Conservation (phyloP, 2,888 invertebrate genomes). For the Pediacus dermestoides region DNA sequence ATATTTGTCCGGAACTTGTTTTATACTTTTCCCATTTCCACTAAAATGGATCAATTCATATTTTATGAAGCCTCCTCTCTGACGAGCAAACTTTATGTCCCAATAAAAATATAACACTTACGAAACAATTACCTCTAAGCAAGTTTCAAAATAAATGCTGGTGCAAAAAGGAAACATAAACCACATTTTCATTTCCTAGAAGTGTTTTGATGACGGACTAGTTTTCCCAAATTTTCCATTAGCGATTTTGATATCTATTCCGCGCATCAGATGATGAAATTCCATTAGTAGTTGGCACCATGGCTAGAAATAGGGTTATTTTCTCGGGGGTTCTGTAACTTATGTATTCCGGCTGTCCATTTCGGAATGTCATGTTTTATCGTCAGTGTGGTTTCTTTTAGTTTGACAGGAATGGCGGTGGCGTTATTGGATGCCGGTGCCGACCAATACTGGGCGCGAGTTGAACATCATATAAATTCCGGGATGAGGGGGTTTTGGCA, state of each 20-base stretch:
- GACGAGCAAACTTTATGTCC: conserved; percentile 33
- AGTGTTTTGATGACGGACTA: too few relatives aligned
- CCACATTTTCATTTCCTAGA: too few relatives aligned
- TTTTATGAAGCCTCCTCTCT: conserved; percentile 36
- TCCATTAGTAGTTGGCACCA: too few relatives aligned
- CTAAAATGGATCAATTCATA: conserved; percentile 39
- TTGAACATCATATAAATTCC: conserved; percentile 51
- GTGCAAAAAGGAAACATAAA: too few relatives aligned
- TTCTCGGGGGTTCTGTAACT: too few relatives aligned
- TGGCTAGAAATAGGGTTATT: too few relatives aligned
- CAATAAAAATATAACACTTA: conserved; percentile 28
- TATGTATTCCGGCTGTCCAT: too few relatives aligned
- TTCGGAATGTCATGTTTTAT: conserved; percentile 49
- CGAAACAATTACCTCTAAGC: too few relatives aligned
- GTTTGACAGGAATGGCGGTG: conserved; percentile 47
- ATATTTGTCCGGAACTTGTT: conserved; percentile 46
- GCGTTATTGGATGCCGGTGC: conserved; percentile 47
- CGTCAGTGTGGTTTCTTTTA: conserved; percentile 45
- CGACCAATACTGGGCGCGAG: conserved; percentile 47
- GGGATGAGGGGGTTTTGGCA: conserved; percentile 39
- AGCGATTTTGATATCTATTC: too few relatives aligned
- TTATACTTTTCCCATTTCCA: conserved; percentile 39
- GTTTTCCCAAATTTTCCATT: too few relatives aligned
- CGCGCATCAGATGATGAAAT: too few relatives aligned
- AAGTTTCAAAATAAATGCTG: too few relatives aligned